Base-by-base conservation (phyloP, 2,113 vertebrate genomes). In the Oxyura jamaicensis region DNA sequence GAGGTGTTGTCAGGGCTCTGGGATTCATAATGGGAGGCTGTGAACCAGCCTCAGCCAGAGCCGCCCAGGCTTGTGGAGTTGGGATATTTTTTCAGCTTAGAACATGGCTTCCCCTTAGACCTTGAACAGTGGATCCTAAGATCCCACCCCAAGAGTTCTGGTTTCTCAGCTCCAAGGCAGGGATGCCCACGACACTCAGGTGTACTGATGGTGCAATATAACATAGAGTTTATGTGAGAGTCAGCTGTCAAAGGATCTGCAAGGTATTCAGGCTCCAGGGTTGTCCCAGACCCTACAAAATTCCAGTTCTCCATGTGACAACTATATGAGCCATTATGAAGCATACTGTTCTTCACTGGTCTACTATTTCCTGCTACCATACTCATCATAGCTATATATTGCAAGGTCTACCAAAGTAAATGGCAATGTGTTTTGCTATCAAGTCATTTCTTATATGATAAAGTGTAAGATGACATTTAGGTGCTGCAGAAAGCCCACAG, bases 331-430 rank as follows among this genome's bases (percentile, higher is more conserved):
- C 36, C 71, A 12, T 63, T 14, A n/a, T 42, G 36, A 59, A 74
- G 36, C 8, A 33, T 13, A 4, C 2, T 11, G 1, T 46, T 86
- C 36, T 67, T 89, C 62, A 5, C 21, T 29, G 10, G 0, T 26
- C 7, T 53, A 0, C 39, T 39, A 13, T n/a, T 65, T 71, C 26
- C 35, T 66, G 39, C 36, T 69, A 7, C 21, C 26, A 3, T 0
- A 0, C 15, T 55, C 4, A 1, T 35, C 13, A 39, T 1, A 4
- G 33, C 29, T 77, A 33, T 22, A 0, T 6, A 10, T 19, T 42
- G 23, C 31, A 35, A 71, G 23, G 12, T 77, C 20, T 83, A 35
- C 31, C 12, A 22, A 42, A 60, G 33, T 0, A 56, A 20, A 0
- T 48, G 74, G 29, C 25, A 52, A 11, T 2, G 14, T 29, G 26